A percentile compares a stretch with the other conserved stretches of the same genome.
These are phyloP conservation scores for Synaphobranchus kaupii DNA, from an alignment of 2,797 vertebrate genomes.

Conservation along the genomic window DNA sequence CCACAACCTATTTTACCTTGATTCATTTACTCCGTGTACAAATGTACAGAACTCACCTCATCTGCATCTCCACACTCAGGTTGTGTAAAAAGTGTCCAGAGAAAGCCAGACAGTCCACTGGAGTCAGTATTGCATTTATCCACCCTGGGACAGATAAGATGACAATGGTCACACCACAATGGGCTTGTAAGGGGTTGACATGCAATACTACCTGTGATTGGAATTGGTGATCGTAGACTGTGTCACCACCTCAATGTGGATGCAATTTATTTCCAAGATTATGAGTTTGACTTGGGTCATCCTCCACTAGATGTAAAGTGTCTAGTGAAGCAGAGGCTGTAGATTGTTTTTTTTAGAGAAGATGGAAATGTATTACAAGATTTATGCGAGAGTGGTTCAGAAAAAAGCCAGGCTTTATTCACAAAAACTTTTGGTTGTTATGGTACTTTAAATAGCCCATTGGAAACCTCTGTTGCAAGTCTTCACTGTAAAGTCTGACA, in stretches of 20 bases:
- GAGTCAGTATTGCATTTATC: slow-evolving; percentile 97
- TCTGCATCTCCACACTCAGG: slow-evolving; percentile 97
- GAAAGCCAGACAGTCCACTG: slow-evolving; percentile 95
- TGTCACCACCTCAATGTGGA: not conserved
- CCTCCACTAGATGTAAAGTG: not conserved
- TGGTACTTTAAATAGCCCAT: not conserved
- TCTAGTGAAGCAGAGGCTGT: not conserved
- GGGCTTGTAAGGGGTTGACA: not conserved
- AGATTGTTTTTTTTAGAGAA: not conserved
- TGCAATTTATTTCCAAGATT: not conserved
- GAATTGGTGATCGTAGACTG: not conserved
- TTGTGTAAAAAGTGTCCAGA: slow-evolving; percentile 96
- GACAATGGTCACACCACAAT: not conserved
- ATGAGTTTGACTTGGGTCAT: not conserved
- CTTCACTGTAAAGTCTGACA: not conserved
- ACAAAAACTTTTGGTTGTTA: not conserved
- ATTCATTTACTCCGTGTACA: not conserved
- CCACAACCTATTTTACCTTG: not conserved
- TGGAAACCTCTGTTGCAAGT: not conserved
- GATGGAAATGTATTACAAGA: not conserved
- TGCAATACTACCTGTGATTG: not conserved
- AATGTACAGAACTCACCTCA: slow-evolving; percentile 78
- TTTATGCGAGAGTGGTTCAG: not conserved
- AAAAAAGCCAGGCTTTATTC: not conserved
- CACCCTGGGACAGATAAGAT: slow-evolving; percentile 76